Evolutionary conservation across 2,113 vertebrate species (phyloP).

Genomic region (Thunnus maccoyii): DNA sequence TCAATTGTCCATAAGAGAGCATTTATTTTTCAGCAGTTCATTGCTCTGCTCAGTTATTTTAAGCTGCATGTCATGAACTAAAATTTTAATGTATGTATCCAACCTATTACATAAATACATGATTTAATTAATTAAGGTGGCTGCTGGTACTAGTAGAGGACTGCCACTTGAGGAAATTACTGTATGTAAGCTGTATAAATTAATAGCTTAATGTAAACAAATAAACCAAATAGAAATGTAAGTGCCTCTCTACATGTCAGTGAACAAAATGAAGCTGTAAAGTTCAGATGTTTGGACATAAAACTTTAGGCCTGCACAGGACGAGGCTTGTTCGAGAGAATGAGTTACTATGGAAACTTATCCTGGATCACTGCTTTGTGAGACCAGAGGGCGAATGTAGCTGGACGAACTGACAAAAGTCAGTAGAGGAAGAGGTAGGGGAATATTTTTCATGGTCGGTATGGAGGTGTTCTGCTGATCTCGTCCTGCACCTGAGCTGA

Average conservation of each 20-base stretch:
- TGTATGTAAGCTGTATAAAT: too few relatives aligned
- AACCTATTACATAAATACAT: too few relatives aligned
- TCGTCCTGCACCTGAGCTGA: conserved; percentile 32
- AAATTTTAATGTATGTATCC: not conserved
- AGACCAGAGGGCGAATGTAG: conserved; percentile 30
- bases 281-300: not conserved
- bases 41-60: not conserved
- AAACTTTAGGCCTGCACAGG: conserved; percentile 8
- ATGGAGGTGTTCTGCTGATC: conserved; percentile 43
- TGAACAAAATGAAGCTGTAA: not conserved
- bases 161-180: too few relatives aligned
- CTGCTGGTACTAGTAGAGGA: not conserved
- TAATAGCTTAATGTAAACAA: not conserved
- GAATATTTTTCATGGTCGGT: conserved; percentile 22
- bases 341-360: not conserved
- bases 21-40: not conserved
- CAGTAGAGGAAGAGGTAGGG: conserved; percentile 10
- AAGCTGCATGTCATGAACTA: not conserved
- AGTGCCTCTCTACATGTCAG: not conserved
- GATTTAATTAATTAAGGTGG: too few relatives aligned
- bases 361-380: conserved; percentile 15
- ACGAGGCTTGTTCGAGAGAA: not conserved
- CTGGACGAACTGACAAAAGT: not conserved
- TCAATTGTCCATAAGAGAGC: not conserved
- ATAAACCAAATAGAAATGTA: too few relatives aligned